Evolutionary conservation across 1,140 invertebrate genomes (phyloP), one percentile per base, ranked within the genome.

Genomic region (Anagrus nilaparvatae): DNA sequence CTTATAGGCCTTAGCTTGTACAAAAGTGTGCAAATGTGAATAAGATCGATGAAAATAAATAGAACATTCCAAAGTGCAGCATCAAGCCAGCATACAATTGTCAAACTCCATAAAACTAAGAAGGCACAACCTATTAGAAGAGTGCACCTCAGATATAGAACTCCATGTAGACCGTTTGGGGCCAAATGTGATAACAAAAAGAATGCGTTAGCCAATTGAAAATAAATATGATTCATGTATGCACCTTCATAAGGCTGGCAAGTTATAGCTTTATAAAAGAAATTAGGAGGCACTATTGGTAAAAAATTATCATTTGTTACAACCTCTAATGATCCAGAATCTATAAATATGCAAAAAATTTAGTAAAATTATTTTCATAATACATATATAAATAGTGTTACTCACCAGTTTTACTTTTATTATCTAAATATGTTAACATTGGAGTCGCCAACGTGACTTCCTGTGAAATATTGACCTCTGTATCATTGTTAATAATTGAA

Each of bases 31-130:
- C 82, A 73, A 44, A 87, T 77, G 65, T 91, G 86, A 51, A 88
- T 66, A 49, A 84, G 77, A 69, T 91, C 91, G 58, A 91, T 81
- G 49, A 77, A 65, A 53, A 88, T 74, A 65, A 90, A 90, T 27
- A 80, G 75, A 53, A 78, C 75, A 57, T 89, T 90, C 88, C 88
- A 92, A 34, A 89, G 69, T 51, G 87, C 81, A 46, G 84, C 82
- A 57, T 91, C 87, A 47, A 86, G 71, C 54, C 84, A 84, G 64
- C 87, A 91, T 51, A 86, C 74, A 30, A 89, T 78, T 42, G 82
- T 76, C 77, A 83, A 89, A 18, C 82, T 83, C 83, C 87, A 91
- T 38, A 87, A 65, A 23, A 78, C 75, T 44, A 82, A 76, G 67
- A 87, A 82, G 30, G 81, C 74, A 67, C 81, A 84, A 21, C 82